These are phyloP conservation scores for Oreohelix idahoensis DNA, from an alignment of 1,140 invertebrate species.

Conservation along the genomic window DNA sequence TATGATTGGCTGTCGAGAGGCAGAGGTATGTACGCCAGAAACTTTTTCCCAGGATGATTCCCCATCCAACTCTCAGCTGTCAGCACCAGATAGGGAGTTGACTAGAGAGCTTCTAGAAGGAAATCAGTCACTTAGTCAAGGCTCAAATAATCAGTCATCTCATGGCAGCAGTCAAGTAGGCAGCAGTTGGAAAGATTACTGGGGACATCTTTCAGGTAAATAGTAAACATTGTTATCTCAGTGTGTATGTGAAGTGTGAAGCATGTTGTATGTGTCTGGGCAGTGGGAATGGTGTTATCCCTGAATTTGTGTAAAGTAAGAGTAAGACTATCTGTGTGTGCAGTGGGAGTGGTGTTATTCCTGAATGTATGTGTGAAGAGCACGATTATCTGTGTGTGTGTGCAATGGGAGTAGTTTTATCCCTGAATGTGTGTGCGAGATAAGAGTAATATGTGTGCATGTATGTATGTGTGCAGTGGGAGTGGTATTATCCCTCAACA, in stretches of 20 bases:
- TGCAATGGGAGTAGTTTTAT: too few species aligned
- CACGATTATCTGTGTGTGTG: too few species aligned
- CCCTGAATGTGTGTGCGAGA: too few species aligned
- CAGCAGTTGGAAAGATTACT: constrained; percentile 16
- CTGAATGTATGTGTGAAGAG: too few species aligned
- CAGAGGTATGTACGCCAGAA: constrained; percentile 25
- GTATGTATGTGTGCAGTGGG: too few species aligned
- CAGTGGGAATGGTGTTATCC: too few species aligned
- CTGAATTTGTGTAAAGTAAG: too few species aligned
- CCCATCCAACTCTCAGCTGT: background rate
- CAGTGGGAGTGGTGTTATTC: too few species aligned
- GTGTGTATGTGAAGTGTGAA: background rate
- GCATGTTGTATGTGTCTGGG: too few species aligned
- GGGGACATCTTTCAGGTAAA: constrained; percentile 27
- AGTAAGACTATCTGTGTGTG: too few species aligned
- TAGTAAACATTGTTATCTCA: background rate
- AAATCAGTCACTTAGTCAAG: background rate
- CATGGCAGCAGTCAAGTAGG: background rate
- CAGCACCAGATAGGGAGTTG: background rate
- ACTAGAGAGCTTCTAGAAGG: background rate
- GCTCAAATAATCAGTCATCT: background rate
- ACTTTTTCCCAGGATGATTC: constrained; percentile 1
- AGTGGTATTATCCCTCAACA: too few species aligned
- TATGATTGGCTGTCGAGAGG: constrained; percentile 30
- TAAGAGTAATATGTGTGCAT: too few species aligned